Evolutionary conservation across 2,888 invertebrate species (phyloP), one percentile per base, ranked within the genome.

Genomic region (Orchestes rusci): DNA sequence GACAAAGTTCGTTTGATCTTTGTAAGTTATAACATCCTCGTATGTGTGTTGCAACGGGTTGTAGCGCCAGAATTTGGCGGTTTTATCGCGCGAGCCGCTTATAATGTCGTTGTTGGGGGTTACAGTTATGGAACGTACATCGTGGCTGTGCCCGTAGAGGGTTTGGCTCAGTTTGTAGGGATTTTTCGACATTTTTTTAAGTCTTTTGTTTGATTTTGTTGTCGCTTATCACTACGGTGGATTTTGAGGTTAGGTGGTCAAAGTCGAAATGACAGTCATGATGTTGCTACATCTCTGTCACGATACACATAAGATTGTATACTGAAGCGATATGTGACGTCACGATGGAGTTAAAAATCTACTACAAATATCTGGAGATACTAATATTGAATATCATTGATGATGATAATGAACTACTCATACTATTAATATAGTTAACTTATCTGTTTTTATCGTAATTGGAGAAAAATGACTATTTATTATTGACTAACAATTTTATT

Each of bases 31-130:
- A 8, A 76, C 73, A 59, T 81, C 80, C 5, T 72, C 68, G 58
- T 79, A 88, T 39, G 75, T 76, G 52, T 75, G 72, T 29, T 80
- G 82, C 61, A 60, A 69, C 58, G 80, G 80, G 62, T 79, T 79
- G 29, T 84, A 81, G 62, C 78, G 80, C 94, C 94, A 95, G 28
- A 90, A 70, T 69, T 86, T 86, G 1, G 87, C 82, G 12, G 88
- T 88, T 66, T 82, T 82, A 68, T 95, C 95, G 57, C 94, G 76
- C 3, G 94, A 94, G 16, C 85, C 87, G 4, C 93, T 92, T 31
- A 93, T 71, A 58, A 95, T 80, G 51, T 77, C 78, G 59, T 82
- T 82, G 54, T 82, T 81, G 48, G 74, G 70, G 4, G 74, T 70
- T 8, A 73, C 73, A 39, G 77, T 77, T 15, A 94, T 76, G 43